These are phyloP conservation scores for Seriola rivoliana DNA, from an alignment of 2,113 vertebrate species.

Conservation along the genomic window DNA sequence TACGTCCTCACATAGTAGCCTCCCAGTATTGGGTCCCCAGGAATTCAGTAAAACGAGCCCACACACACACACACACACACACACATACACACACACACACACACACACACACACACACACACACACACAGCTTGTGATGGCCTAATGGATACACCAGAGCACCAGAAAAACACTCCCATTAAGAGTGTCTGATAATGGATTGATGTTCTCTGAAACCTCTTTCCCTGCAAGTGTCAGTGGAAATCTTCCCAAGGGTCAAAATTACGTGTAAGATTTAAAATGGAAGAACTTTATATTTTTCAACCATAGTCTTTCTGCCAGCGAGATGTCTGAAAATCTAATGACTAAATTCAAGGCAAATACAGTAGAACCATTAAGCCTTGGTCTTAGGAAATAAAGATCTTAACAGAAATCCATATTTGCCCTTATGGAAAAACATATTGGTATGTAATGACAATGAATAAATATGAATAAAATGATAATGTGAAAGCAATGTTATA, in stretches of 20 bases:
- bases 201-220: conserved; percentile 11
- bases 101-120: conserved; percentile 4
- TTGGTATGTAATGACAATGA: background rate
- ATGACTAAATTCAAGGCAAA: background rate
- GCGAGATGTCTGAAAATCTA: conserved; percentile 1
- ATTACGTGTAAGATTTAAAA: background rate
- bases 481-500: no score
- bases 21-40: no score
- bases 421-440: background rate
- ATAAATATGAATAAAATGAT: no score
- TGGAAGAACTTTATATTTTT: background rate
- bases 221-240: background rate
- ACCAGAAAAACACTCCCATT: conserved; percentile 22
- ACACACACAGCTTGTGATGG: conserved; percentile 31
- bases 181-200: conserved; percentile 33
- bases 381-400: background rate
- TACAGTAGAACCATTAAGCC: background rate
- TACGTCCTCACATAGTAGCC: no score
- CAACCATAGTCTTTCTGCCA: no score
- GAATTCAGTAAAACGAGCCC: no score
- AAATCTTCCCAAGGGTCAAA: background rate
- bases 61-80: conserved; percentile 11
- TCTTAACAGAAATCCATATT: background rate
- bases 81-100: conserved; percentile 16
- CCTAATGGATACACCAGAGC: conserved; percentile 37